A percentile compares a stretch with the other conserved stretches of the same genome.
These are phyloP conservation scores for Molossus molossus DNA, from an alignment of 2,797 vertebrate species.

Conservation along the genomic window DNA sequence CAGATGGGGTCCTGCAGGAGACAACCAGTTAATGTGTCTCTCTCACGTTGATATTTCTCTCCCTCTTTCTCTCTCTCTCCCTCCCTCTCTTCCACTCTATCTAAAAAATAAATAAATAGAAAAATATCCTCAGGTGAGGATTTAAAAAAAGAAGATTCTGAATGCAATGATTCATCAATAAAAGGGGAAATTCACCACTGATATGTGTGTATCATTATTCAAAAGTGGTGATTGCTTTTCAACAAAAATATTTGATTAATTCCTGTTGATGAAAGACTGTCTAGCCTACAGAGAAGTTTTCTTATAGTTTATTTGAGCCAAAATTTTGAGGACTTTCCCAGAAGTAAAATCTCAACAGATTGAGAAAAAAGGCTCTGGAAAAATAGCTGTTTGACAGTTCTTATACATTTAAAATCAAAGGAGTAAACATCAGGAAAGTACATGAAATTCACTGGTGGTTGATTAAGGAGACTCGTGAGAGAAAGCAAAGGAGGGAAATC, in stretches of 20 bases:
- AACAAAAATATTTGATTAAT: background rate
- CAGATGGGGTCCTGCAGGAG: too few species aligned
- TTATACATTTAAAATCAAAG: background rate
- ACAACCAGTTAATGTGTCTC: too few species aligned
- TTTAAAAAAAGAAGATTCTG: too few species aligned
- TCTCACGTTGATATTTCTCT: too few species aligned
- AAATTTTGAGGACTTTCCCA: background rate
- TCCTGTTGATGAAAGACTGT: background rate
- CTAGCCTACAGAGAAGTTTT: background rate
- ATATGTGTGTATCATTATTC: background rate
- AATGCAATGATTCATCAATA: background rate
- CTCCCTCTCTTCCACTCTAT: too few species aligned
- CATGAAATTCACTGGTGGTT: background rate
- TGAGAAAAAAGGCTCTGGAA: too few species aligned
- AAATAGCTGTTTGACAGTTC: too few species aligned
- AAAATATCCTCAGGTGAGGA: too few species aligned
- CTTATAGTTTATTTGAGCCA: background rate
- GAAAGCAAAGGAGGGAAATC: background rate
- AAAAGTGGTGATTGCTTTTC: background rate
- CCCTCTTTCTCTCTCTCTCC: too few species aligned
- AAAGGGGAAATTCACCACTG: background rate
- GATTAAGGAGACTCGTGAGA: background rate
- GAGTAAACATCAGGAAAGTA: background rate
- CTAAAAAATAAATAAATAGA: too few species aligned
- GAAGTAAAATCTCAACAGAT: background rate